phyloP scores from a whole-genome alignment of 2,113 vertebrate species.

The Fregetta grallaria region DNA sequence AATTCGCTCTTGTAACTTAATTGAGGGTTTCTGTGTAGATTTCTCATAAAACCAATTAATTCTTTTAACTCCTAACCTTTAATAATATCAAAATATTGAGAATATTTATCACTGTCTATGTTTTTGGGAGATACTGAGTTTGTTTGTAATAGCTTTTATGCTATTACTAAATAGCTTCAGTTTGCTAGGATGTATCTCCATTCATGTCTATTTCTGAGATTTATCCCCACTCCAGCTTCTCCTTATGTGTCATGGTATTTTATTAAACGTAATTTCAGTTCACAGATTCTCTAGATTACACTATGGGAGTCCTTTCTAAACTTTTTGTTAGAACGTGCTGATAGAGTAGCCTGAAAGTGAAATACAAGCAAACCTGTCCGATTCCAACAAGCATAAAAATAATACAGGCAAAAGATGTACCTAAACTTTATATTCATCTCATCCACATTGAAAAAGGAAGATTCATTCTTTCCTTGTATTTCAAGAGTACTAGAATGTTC shows the following conservation, averaged over 20 bases:
- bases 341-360: not conserved
- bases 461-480: not conserved
- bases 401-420: not conserved
- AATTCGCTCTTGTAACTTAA: not conserved
- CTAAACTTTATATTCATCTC: not conserved
- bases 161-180: too few relatives aligned
- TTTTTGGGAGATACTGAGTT: not conserved
- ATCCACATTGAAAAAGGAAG: not conserved
- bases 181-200: not conserved
- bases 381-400: not conserved
- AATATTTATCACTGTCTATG: not conserved
- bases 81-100: not conserved
- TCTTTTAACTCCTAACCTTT: not conserved
- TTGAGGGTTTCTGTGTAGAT: not conserved
- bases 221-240: not conserved
- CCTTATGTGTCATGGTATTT: not conserved
- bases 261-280: not conserved
- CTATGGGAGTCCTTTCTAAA: not conserved
- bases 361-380: not conserved
- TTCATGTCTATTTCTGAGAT: not conserved
- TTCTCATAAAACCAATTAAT: not conserved
- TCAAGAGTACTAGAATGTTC: not conserved
- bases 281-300: not conserved
- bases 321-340: not conserved
- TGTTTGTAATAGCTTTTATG: not conserved